phyloP scores from a whole-genome alignment of 35 echinoderm and acorn worm genomes.

The Strongylocentrotus purpuratus region DNA sequence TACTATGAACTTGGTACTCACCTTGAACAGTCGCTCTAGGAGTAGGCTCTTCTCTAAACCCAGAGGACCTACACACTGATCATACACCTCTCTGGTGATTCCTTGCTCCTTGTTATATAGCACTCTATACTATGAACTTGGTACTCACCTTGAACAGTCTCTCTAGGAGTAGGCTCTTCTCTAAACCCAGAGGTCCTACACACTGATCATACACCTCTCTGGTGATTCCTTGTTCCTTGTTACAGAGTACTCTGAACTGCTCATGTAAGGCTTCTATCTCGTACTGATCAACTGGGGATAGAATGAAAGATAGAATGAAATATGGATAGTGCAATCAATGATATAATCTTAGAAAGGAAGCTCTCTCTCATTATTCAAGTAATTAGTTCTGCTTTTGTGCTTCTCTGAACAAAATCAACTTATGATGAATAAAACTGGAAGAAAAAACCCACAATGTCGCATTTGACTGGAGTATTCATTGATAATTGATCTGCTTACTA shows the following conservation, averaged over 20 bases:
- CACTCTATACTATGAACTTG: slow-evolving; percentile 66
- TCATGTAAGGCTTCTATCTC: slow-evolving; percentile 91
- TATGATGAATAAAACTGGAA: too few species aligned
- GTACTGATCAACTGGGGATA: slow-evolving; percentile 86
- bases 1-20: slow-evolving; percentile 85
- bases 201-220: slow-evolving; percentile 94
- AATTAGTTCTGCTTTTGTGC: too few species aligned
- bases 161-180: slow-evolving; percentile 87
- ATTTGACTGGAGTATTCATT: too few species aligned
- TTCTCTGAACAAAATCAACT: too few species aligned
- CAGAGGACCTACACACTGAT: slow-evolving; percentile 55
- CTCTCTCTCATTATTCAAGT: too few species aligned
- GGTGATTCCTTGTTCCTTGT: slow-evolving; percentile 79
- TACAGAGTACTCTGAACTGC: slow-evolving; percentile 82
- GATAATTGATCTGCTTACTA: too few species aligned
- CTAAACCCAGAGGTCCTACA: slow-evolving; percentile 84
- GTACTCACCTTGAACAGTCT: slow-evolving; percentile 97
- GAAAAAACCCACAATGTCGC: too few species aligned
- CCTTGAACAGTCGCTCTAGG: slow-evolving; percentile 90
- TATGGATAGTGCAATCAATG: not conserved
- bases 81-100: slow-evolving; percentile 75
- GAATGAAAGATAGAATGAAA: not conserved
- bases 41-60: slow-evolving; percentile 28
- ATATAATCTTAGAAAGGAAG: not conserved
- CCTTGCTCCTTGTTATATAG: slow-evolving; percentile 53